Percentiles rank a stretch among this genome's conserved stretches.
phyloP scores from a whole-genome alignment of 2,797 vertebrate genomes.

The Tamandua tetradactyla region DNA sequence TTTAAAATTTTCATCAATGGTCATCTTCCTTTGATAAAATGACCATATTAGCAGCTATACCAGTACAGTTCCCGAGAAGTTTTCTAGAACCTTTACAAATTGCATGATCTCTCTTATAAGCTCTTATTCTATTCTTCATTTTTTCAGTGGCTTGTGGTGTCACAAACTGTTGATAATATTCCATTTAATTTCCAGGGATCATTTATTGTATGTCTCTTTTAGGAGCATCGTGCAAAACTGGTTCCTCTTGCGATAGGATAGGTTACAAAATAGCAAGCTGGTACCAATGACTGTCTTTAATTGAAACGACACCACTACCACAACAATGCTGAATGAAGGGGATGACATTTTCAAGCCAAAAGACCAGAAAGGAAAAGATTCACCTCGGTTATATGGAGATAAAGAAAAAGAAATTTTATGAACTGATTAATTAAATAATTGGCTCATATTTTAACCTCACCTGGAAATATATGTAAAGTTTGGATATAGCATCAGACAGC shows the following conservation, averaged over 20 bases:
- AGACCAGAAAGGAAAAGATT: neutral
- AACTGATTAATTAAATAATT: slow-evolving; percentile 17
- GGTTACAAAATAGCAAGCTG: neutral
- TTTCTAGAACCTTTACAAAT: slow-evolving; percentile 41
- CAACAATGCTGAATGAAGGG: neutral
- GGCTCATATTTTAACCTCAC: slow-evolving; percentile 1
- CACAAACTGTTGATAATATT: slow-evolving; percentile 61
- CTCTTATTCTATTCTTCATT: slow-evolving; percentile 67
- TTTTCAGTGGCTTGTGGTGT: slow-evolving; percentile 53
- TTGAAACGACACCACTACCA: neutral
- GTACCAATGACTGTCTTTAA: neutral
- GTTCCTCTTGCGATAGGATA: neutral
- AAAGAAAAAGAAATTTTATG: neutral
- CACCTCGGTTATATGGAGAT: neutral
- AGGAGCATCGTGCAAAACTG: slow-evolving; percentile 44
- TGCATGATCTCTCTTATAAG: slow-evolving; percentile 60
- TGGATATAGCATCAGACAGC: neutral
- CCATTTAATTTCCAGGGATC: slow-evolving; percentile 70
- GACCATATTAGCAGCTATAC: neutral
- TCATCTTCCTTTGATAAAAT: slow-evolving; percentile 8
- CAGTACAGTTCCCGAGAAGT: slow-evolving; percentile 12
- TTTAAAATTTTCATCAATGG: neutral
- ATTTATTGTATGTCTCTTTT: slow-evolving; percentile 58
- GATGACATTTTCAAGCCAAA: neutral
- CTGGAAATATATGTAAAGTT: neutral